Base-by-base conservation (phyloP, 1,140 invertebrate species). In the Akabosia matsudoensis region DNA sequence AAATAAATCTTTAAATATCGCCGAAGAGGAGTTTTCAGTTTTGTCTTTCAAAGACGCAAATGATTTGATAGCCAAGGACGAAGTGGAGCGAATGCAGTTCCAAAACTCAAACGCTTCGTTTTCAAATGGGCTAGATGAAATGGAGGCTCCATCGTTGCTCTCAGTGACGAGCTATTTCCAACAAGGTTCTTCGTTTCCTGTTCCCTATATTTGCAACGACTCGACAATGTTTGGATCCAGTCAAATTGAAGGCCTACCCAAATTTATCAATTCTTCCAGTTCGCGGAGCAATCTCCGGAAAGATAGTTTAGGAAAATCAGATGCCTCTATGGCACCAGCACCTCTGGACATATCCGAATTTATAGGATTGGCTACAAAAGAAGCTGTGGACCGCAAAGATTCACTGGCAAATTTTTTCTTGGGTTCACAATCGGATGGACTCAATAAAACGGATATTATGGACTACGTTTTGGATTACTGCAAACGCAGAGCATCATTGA, bases 321-420 rank as follows among this genome's bases (percentile, higher is more conserved):
- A n/a, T n/a, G n/a, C n/a, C n/a, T n/a, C n/a, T n/a, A n/a, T n/a
- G n/a, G n/a, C n/a, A n/a, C n/a, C n/a, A n/a, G n/a, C n/a, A n/a
- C n/a, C n/a, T n/a, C n/a, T n/a, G n/a, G n/a, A n/a, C n/a, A n/a
- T n/a, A n/a, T n/a, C n/a, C n/a, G n/a, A n/a, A n/a, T n/a, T n/a
- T n/a, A n/a, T n/a, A n/a, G n/a, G n/a, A n/a, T n/a, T n/a, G n/a
- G n/a, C n/a, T n/a, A n/a, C n/a, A n/a, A n/a, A n/a, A n/a, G n/a
- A n/a, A n/a, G n/a, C n/a, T n/a, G n/a, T n/a, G n/a, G n/a, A n/a
- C n/a, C n/a, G n/a, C n/a, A n/a, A n/a, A 73, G 30, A 80, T 76
- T 37, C 78, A 74, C 13, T 78, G 33, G 31, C 77, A 64, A 31
- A 78, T 26, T 70, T 74, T 45, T 37, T 79, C 54, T 72, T 79